These are phyloP conservation scores for Crenuchus spilurus DNA, from an alignment of 2,797 vertebrate genomes.

Conservation along the genomic window DNA sequence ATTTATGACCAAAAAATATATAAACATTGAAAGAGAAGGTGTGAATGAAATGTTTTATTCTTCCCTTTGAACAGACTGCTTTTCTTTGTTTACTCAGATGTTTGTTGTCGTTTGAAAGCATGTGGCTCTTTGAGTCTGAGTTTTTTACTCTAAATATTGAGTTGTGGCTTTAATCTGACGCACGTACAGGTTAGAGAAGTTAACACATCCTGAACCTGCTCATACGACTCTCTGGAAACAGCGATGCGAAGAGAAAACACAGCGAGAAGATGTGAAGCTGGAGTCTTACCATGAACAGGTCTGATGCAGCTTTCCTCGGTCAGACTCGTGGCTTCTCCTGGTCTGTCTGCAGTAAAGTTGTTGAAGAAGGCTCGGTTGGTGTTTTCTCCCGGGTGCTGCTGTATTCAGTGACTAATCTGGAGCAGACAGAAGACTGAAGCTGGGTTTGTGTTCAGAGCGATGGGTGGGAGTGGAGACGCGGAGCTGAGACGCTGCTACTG, in stretches of 20 bases:
- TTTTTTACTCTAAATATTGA: no score
- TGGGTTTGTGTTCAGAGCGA: conserved; percentile 30
- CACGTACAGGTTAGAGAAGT: no score
- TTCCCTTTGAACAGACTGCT: no score
- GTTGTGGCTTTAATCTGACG: no score
- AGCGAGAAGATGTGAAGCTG: not conserved
- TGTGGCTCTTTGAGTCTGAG: no score
- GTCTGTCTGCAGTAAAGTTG: conserved; percentile 2
- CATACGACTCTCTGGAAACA: no score
- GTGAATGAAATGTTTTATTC: no score
- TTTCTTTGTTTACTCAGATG: no score
- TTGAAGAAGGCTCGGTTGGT: not conserved
- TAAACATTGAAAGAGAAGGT: no score
- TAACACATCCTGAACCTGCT: no score
- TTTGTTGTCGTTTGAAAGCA: no score
- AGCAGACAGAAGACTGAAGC: conserved; percentile 28
- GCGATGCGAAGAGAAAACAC: not conserved
- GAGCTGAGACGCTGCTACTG: not conserved
- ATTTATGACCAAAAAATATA: no score
- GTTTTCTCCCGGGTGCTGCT: not conserved
- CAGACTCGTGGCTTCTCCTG: not conserved
- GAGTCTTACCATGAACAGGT: conserved; percentile 10
- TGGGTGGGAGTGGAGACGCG: conserved; percentile 30
- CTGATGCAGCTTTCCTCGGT: not conserved
- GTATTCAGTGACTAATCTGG: not conserved